Base-by-base conservation (phyloP, 30 jellyfish, hydroid and myxozoan genomes). In the Hydractinia echinata region DNA sequence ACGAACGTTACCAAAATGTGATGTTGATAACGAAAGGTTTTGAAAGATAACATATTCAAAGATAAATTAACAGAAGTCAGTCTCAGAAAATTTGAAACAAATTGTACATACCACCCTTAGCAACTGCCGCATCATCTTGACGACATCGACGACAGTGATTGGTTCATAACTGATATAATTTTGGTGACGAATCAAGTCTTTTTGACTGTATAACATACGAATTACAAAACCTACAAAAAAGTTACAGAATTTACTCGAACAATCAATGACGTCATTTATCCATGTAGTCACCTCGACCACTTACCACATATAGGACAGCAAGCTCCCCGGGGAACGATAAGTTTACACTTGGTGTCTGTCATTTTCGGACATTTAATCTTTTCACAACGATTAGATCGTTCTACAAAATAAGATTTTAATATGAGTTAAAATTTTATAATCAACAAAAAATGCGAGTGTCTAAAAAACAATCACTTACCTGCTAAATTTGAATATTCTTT, bases 301-400 rank as follows among this genome's bases (percentile, higher is more conserved):
- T 19, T 78, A 85, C 97, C 95, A 74, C 97, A 85, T 14, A 84
- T 77, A 4, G 97, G 95, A 54, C 97, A 89, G 76, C 97, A 89
- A 5, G 89, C 88, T 44, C 93, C 95, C 55, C 67, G 58, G 15
- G 95, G 95, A 8, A 76, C 68, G 64, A 85, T 86, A 1, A 70
- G 7, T 8, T 82, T 55, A 53, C 97, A 85, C 51, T 77, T 67
- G 16, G 14, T 6, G 7, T 20, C 30, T 52, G n/a, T 39, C 55
- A 55, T 81, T 16, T 44, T 10, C 21, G 90, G 88, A 54, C 97
- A 89, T 53, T 39, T 53, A 4, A 83, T 79, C 48, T 56, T 64
- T 49, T 69, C 16, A 66, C 97, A 89, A 49, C 97, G 97, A 30
- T 80, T 58, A 20, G 76, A 21, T 19, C 54, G 11, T 8, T 88